Conservation (phyloP, 2,888 invertebrate species). For the Parasteatoda lunata region DNA sequence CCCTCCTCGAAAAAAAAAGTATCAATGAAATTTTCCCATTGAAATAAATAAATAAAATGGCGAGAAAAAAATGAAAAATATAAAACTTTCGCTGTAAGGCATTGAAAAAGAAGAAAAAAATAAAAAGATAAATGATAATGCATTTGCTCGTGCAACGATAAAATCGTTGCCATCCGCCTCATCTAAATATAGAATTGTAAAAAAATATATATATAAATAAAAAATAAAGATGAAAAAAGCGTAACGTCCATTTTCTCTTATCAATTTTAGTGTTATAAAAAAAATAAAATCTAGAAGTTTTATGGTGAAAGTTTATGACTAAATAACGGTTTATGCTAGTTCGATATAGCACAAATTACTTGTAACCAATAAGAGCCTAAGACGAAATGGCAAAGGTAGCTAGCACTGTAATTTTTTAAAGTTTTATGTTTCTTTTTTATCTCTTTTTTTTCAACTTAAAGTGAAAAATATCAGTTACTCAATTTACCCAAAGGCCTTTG, state of each 20-base stretch:
- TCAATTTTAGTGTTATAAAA: constrained; percentile 50
- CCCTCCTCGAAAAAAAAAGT: too few relatives aligned
- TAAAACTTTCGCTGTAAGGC: constrained; percentile 7
- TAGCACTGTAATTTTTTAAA: constrained; percentile 28
- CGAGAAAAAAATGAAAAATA: too few relatives aligned
- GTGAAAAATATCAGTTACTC: constrained; percentile 15
- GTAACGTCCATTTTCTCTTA: constrained; percentile 43
- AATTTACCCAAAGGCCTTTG: constrained; percentile 21
- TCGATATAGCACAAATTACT: constrained; percentile 61
- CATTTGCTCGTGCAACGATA: constrained; percentile 48
- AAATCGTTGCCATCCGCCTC: constrained; percentile 48
- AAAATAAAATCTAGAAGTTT: constrained; percentile 50
- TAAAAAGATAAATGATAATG: constrained; percentile 51
- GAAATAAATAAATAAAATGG: too few relatives aligned
- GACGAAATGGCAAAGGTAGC: constrained; percentile 11
- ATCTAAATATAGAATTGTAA: constrained; percentile 52
- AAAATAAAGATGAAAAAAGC: constrained; percentile 20
- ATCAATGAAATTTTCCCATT: too few relatives aligned
- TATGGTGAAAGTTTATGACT: constrained; percentile 65
- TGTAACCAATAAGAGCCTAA: constrained; percentile 51
- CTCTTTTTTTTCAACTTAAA: background rate
- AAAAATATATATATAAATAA: constrained; percentile 3
- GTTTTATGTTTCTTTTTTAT: constrained; percentile 16
- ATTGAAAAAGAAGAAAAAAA: constrained; percentile 2
- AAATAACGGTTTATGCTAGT: constrained; percentile 56